Conservation (phyloP, 2,888 invertebrate species). For the Cremastobaeus sp. region DNA sequence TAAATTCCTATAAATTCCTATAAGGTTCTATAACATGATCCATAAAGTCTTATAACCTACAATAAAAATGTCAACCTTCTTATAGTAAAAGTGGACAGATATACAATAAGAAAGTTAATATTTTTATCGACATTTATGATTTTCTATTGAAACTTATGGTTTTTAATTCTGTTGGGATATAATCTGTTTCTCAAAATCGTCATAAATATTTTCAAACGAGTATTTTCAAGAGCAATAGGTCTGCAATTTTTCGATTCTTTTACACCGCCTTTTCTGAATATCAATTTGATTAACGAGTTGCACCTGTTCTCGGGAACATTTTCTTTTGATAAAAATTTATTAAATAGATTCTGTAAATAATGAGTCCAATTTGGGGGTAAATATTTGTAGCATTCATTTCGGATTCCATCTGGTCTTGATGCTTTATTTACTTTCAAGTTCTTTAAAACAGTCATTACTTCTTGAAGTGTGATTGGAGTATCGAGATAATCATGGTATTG, state of each 20-base stretch:
- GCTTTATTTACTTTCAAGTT: background rate
- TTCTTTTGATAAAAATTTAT: background rate
- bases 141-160: too few species aligned
- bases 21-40: too few species aligned
- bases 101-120: too few species aligned
- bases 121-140: too few species aligned
- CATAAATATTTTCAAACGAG: background rate
- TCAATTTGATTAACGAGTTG: constrained; percentile 1
- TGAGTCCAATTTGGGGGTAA: constrained; percentile 4
- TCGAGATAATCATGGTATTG: background rate
- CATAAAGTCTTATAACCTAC: too few species aligned
- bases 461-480: background rate
- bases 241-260: background rate
- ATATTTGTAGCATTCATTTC: constrained; percentile 3
- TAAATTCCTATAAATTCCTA: too few species aligned
- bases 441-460: background rate
- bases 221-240: too few species aligned
- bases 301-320: background rate
- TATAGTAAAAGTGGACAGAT: too few species aligned
- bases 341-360: constrained; percentile 4
- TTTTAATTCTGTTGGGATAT: too few species aligned
- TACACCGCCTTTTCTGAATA: constrained; percentile 3
- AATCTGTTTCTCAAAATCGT: background rate
- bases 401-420: background rate
- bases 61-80: too few species aligned